phyloP scores from a whole-genome alignment of 2,797 vertebrate genomes.

The Rhabdomys pumilio region DNA sequence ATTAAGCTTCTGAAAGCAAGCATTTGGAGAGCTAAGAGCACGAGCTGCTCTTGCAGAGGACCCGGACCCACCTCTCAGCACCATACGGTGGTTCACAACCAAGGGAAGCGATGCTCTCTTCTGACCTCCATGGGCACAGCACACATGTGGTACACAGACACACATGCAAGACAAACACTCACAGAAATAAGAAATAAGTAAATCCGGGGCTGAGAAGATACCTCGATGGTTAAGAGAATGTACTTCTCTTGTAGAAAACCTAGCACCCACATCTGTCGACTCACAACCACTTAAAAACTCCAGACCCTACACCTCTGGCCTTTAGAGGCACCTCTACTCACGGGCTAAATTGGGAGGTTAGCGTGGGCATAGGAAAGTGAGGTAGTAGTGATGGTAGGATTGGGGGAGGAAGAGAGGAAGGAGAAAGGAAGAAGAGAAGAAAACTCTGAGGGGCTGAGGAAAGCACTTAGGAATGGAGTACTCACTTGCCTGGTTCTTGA shows the following conservation, averaged over 20 bases:
- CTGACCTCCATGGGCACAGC: not conserved
- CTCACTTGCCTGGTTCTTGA: no score
- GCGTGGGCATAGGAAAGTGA: not conserved
- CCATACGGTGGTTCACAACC: not conserved
- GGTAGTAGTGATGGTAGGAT: not conserved
- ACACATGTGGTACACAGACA: not conserved
- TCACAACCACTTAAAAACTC: not conserved
- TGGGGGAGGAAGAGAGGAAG: no score
- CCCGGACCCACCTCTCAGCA: not conserved
- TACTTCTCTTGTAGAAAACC: not conserved
- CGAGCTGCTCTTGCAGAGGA: not conserved
- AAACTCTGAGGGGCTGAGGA: not conserved
- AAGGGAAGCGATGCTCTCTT: not conserved
- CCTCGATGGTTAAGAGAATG: not conserved
- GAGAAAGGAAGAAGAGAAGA: no score
- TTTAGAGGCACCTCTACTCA: not conserved
- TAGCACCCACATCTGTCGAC: not conserved
- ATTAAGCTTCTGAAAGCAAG: not conserved
- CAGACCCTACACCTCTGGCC: not conserved
- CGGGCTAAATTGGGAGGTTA: not conserved
- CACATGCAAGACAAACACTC: not conserved
- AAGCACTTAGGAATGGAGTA: no score
- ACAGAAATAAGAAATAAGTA: not conserved
- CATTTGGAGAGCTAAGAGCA: not conserved
- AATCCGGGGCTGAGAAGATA: not conserved